These are phyloP conservation scores for Notarius lentiginosus DNA, from an alignment of 2,113 vertebrate species.

Conservation along the genomic window DNA sequence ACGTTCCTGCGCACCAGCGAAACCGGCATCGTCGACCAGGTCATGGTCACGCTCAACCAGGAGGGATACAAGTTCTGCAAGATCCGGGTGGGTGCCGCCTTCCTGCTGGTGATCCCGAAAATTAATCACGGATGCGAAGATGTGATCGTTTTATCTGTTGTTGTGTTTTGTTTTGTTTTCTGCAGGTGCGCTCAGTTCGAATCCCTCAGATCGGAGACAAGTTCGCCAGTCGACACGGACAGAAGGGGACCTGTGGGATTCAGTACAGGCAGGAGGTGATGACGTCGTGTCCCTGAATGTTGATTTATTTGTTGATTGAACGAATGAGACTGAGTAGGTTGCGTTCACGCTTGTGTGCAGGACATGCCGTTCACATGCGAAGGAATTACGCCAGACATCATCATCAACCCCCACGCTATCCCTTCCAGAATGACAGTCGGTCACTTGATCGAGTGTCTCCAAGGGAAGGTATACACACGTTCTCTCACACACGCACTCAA, in stretches of 20 bases:
- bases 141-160: neutral
- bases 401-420: constrained; percentile 98
- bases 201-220: constrained; percentile 99
- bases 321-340: too few relatives aligned
- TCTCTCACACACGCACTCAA: neutral
- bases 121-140: neutral
- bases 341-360: constrained; percentile 61
- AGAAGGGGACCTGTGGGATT: constrained; percentile 98
- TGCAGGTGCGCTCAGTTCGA: constrained; percentile 92
- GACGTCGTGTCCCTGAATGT: too few relatives aligned
- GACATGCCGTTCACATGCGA: constrained; percentile 99
- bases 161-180: neutral
- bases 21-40: constrained; percentile 98
- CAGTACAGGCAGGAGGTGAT: constrained; percentile 97
- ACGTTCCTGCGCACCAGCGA: constrained; percentile 96
- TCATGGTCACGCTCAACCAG: constrained; percentile 98
- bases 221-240: constrained; percentile 96
- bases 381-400: constrained; percentile 97
- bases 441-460: constrained; percentile 97
- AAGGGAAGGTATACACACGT: constrained; percentile 86
- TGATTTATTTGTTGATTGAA: too few relatives aligned
- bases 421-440: constrained; percentile 98
- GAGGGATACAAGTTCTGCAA: constrained; percentile 99
- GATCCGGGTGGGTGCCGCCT: constrained; percentile 84
- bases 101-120: accelerated